Evolutionary conservation across 1,140 invertebrate species (phyloP).

Genomic region (Bicyclus anynana): DNA sequence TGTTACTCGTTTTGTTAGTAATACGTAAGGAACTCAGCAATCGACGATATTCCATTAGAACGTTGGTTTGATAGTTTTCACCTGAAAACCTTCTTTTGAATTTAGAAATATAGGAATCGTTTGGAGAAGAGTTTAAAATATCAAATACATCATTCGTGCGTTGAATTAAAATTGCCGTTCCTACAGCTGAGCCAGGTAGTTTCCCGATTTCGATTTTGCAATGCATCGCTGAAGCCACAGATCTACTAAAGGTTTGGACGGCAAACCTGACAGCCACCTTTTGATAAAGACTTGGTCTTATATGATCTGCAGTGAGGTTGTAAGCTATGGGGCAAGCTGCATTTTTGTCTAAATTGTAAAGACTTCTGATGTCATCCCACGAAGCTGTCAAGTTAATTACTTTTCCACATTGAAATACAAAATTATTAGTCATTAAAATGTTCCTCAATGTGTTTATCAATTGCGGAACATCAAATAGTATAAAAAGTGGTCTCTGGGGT

Average conservation of each 20-base stretch:
- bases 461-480: not conserved
- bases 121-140: not conserved
- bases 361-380: not conserved
- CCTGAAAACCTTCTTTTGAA: not conserved
- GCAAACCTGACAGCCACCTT: not conserved
- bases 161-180: not conserved
- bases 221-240: not conserved
- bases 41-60: not conserved
- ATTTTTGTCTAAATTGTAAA: not conserved
- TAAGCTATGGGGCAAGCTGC: not conserved
- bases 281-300: not conserved
- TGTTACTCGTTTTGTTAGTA: not conserved
- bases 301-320: not conserved
- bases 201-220: not conserved
- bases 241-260: not conserved
- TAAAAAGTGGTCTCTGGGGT: no score
- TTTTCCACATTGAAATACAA: not conserved
- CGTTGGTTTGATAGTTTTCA: not conserved
- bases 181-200: not conserved
- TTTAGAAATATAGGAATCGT: not conserved
- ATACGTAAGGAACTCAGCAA: not conserved
- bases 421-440: not conserved
- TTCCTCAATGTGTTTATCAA: not conserved
- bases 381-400: not conserved
- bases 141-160: not conserved